Evolutionary conservation across 1,140 invertebrate species (phyloP).

Genomic region (Cephus cinctus): DNA sequence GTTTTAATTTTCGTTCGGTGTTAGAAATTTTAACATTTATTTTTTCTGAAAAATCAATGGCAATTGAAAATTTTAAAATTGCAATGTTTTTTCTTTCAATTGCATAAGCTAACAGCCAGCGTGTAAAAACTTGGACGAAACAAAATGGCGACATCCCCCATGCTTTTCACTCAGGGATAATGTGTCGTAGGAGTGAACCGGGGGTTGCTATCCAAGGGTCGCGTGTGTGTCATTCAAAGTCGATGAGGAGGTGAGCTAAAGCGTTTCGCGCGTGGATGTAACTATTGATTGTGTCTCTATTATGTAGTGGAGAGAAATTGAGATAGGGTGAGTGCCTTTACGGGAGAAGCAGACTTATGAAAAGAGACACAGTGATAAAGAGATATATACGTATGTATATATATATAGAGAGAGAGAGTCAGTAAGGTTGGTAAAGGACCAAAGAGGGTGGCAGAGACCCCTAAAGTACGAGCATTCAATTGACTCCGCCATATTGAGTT

Average conservation of each 20-base stretch:
- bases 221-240: slow-evolving; percentile 10
- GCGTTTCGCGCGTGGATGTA: background rate
- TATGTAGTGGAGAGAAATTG: slow-evolving; percentile 1
- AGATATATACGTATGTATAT: no score
- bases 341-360: slow-evolving; percentile 2
- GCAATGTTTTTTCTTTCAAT: no score
- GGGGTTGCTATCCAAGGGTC: slow-evolving; percentile 15
- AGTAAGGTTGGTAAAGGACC: slow-evolving; percentile 1
- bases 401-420: background rate
- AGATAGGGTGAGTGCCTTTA: no score
- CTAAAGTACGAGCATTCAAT: slow-evolving; percentile 25
- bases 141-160: slow-evolving; percentile 5
- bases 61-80: no score
- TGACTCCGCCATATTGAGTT: slow-evolving; percentile 52
- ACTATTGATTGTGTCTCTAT: slow-evolving; percentile 7
- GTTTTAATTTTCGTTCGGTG: no score
- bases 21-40: no score
- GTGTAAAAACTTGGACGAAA: no score
- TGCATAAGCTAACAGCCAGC: no score
- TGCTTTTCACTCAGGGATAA: slow-evolving; percentile 1
- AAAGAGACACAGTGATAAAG: background rate
- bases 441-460: background rate
- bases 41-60: no score
- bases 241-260: slow-evolving; percentile 6
- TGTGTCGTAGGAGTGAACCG: slow-evolving; percentile 1